Percentiles rank a stretch among this genome's conserved stretches.
These are phyloP conservation scores for Toxonevra muliebris DNA, from an alignment of 2,888 invertebrate genomes.

Conservation along the genomic window DNA sequence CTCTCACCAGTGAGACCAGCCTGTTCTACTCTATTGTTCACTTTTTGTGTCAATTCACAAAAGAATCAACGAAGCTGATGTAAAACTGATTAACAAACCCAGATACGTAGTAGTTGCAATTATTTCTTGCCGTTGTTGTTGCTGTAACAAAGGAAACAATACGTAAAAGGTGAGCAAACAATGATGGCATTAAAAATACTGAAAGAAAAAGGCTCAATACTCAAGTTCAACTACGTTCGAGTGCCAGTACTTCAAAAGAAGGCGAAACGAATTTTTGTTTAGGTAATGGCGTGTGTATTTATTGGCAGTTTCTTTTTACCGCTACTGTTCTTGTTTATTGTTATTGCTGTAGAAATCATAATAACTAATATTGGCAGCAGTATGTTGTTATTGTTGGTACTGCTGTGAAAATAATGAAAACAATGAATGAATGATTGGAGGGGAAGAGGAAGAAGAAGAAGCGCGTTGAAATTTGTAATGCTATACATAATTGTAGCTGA, in stretches of 20 bases:
- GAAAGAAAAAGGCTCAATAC: slow-evolving; percentile 19
- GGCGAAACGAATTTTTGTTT: not conserved
- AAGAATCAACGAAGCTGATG: slow-evolving; percentile 48
- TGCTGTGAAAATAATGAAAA: slow-evolving; percentile 12
- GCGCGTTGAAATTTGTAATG: too few relatives aligned
- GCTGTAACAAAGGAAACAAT: slow-evolving; percentile 50
- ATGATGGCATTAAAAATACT: too few relatives aligned
- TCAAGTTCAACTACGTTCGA: slow-evolving; percentile 14
- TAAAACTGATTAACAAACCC: slow-evolving; percentile 47
- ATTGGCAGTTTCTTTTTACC: not conserved
- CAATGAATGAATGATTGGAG: not conserved
- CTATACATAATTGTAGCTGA: too few relatives aligned
- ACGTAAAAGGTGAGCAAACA: slow-evolving; percentile 9
- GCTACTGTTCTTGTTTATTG: slow-evolving; percentile 7
- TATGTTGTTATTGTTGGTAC: slow-evolving; percentile 11
- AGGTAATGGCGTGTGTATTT: not conserved
- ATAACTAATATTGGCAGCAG: not conserved
- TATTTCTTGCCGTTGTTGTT: slow-evolving; percentile 45
- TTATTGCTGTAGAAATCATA: not conserved
- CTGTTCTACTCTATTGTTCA: slow-evolving; percentile 15
- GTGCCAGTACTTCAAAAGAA: slow-evolving; percentile 6
- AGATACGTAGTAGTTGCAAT: slow-evolving; percentile 43
- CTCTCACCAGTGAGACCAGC: too few relatives aligned
- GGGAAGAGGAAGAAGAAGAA: not conserved
- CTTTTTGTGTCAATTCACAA: slow-evolving; percentile 34